Evolutionary conservation across 2,797 vertebrate genomes (phyloP), one percentile per base, ranked within the genome.

Genomic region (Catamblyrhynchus diadema): DNA sequence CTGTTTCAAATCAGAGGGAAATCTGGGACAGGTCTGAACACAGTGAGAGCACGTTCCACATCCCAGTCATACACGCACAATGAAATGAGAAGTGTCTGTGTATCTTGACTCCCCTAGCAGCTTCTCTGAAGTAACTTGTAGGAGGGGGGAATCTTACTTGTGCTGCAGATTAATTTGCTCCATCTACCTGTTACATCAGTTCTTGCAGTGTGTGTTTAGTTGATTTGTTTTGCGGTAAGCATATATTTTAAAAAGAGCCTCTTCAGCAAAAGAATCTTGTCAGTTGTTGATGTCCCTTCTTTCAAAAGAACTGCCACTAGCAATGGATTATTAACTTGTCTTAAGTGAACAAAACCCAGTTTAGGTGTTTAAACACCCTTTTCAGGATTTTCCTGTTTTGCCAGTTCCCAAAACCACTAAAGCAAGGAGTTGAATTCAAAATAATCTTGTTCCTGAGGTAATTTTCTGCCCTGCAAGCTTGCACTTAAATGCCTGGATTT

Each of bases 341-440:
- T 91, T 71, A 75, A 78, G 72, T 41, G 96, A 91, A 78, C 89
- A 93, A 94, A 91, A 80, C 69, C 30, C 54, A 30, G 54, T 85
- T 83, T 93, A 94, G 80, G 69, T 94, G 82, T 91, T 88, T 78
- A 83, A 94, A 92, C 94, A 45, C 79, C 80, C 77, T 88, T 91
- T 95, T 93, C 96, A 94, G 81, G 92, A 92, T 94, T 88, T 91
- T 96, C 95, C 85, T 87, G 86, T 93, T 91, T 92, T 90, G 66
- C 84, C 74, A 87, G 93, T 96, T 96, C 61, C 65, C 78, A 66
- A 93, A 95, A 86, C 84, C 80, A 85, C 93, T 87, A 88, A 71
- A 95, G 86, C 84, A 74, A 85, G 84, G 72, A 94, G n/a, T 2
- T 89, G 80, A 89, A 83, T 94, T 93, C 75, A 82, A 86, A 93